Conservation (phyloP, 2,797 vertebrate species). For the Thaleichthys pacificus region DNA sequence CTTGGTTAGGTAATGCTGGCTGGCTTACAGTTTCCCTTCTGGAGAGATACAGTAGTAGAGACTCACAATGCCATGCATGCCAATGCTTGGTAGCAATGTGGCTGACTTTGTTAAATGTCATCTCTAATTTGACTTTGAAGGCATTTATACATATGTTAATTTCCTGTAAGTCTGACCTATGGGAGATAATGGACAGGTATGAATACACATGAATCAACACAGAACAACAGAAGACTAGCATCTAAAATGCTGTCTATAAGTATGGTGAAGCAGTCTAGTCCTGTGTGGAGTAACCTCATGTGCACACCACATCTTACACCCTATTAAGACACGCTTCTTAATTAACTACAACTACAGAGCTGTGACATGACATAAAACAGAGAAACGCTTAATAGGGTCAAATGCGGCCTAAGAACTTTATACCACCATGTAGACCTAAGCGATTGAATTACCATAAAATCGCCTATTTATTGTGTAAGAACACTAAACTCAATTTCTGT, state of each 20-base stretch:
- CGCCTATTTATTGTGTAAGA: neutral
- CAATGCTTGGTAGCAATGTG: constrained; percentile 50
- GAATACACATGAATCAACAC: constrained; percentile 3
- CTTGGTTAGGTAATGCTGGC: constrained; percentile 70
- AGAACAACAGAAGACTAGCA: constrained; percentile 1
- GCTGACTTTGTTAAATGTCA: constrained; percentile 38
- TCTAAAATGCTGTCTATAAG: neutral
- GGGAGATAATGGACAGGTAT: constrained; percentile 4
- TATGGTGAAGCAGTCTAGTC: neutral
- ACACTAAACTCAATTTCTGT: neutral
- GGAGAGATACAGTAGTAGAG: constrained; percentile 48
- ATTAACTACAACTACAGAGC: neutral
- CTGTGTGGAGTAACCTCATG: neutral
- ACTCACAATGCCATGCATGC: constrained; percentile 65
- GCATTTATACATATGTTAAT: constrained; percentile 19
- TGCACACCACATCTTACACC: neutral
- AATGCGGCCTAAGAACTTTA: constrained; percentile 30
- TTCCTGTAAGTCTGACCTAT: constrained; percentile 24
- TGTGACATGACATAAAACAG: neutral
- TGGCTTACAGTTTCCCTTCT: constrained; percentile 59
- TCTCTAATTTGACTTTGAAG: constrained; percentile 33
- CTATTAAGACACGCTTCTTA: neutral
- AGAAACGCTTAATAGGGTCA: neutral
- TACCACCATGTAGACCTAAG: constrained; percentile 14
- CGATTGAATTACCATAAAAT: neutral